These are phyloP conservation scores for Homalodisca vitripennis DNA, from an alignment of 1,140 invertebrate species.

Conservation along the genomic window DNA sequence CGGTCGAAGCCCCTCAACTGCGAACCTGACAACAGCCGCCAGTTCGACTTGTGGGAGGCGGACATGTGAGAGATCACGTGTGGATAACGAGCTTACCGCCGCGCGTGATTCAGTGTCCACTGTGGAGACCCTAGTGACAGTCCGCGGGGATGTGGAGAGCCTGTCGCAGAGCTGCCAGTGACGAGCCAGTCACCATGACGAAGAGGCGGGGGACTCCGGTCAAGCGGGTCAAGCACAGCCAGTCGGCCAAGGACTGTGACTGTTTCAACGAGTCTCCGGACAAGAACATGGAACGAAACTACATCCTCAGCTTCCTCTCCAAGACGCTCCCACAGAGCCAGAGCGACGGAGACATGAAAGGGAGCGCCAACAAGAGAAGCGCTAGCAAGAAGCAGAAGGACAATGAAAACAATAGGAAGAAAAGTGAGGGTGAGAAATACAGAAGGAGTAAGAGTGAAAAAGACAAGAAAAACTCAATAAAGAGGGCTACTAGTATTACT, in stretches of 20 bases:
- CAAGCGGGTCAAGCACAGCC: background rate
- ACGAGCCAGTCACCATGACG: background rate
- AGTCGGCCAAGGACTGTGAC: slow-evolving; percentile 3
- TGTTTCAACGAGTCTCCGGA: background rate
- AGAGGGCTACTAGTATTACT: slow-evolving; percentile 7
- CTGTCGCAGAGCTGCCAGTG: background rate
- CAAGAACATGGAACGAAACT: background rate
- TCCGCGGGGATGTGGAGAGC: background rate
- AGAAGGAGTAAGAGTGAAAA: background rate
- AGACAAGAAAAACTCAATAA: slow-evolving; percentile 2
- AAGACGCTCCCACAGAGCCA: background rate
- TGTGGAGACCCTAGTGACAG: too few relatives aligned
- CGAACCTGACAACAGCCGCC: too few relatives aligned
- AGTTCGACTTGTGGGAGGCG: background rate
- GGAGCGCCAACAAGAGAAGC: background rate
- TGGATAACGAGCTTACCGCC: background rate
- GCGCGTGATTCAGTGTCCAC: background rate
- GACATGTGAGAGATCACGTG: background rate
- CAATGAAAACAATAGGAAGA: background rate
- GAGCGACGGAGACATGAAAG: background rate
- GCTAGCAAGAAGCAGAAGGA: background rate
- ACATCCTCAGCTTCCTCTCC: slow-evolving; percentile 9
- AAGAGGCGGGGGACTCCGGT: background rate
- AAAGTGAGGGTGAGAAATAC: background rate
- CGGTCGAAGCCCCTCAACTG: too few relatives aligned